Base-by-base conservation (phyloP, 2,797 vertebrate species). In the Amazona ochrocephala region DNA sequence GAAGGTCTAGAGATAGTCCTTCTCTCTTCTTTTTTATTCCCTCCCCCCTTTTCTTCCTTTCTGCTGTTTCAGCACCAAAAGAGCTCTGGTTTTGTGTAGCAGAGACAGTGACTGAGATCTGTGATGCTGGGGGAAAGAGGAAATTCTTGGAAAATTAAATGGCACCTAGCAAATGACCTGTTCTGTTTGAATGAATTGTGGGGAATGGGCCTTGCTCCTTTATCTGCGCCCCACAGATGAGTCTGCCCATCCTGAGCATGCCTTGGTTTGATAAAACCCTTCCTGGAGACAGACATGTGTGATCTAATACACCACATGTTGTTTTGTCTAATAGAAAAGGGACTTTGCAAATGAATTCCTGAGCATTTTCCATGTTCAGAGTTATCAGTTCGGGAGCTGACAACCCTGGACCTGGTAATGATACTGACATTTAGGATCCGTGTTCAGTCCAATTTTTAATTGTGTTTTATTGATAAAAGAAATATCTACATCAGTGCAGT, bases 61-160 rank as follows among this genome's bases (percentile, higher is more conserved):
- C 54, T 73, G 48, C 34, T 89, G 19, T 92, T 96, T 92, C 45
- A 64, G 29, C 65, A 41, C n/a, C 17, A 37, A 77, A 95, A 87
- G 41, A 79, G 77, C 34, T 47, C 62, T 2, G 13, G 27, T 51
- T 68, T 64, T 29, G 30, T 1, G 5, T 7, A 21, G 65, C 19
- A n/a, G 71, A 47, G 51, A 23, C 18, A 34, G 66, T 13, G 15
- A 37, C 32, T 2, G 22, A 64, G 58, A 54, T 18, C 61, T 29
- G 4, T 2, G 42, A 30, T 24, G 47, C 21, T 48, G 50, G 30
- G 26, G 68, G 16, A 21, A 8, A 34, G 16, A 54, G 56, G 13
- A 5, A 44, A 10, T 22, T 15, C 22, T 24, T 77, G 72, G 32
- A 29, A 56, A 54, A 22, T 4, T 7, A 5, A 13, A 3, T 9